Conservation (phyloP, 2,113 vertebrate genomes). For the Notarius lentiginosus region DNA sequence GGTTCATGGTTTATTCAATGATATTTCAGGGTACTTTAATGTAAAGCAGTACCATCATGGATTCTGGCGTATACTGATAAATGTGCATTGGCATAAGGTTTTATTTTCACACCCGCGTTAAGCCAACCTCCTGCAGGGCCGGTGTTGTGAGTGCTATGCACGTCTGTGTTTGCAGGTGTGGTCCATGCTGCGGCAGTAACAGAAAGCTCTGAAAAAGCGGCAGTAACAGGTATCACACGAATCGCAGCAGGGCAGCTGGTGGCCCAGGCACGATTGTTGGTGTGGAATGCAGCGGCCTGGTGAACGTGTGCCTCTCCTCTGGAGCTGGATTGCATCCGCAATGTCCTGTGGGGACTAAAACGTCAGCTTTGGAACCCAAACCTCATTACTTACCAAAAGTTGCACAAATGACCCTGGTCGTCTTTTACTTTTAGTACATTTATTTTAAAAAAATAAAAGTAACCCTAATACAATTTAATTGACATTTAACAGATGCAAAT, state of each 20-base stretch:
- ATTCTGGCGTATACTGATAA: slow-evolving; percentile 1
- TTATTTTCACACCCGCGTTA: neutral
- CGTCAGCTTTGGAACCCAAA: neutral
- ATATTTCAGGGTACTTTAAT: slow-evolving; percentile 14
- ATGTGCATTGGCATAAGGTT: neutral
- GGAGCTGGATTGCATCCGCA: slow-evolving; percentile 63
- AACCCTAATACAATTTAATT: neutral
- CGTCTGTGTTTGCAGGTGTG: slow-evolving; percentile 63
- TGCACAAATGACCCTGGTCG: neutral
- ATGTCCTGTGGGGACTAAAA: slow-evolving; percentile 65
- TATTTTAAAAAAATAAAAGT: neutral
- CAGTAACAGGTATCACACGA: slow-evolving; percentile 95
- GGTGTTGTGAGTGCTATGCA: slow-evolving; percentile 50
- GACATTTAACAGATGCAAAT: neutral
- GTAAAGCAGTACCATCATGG: neutral
- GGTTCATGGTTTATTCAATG: neutral
- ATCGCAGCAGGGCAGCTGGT: slow-evolving; percentile 89
- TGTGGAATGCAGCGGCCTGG: slow-evolving; percentile 86
- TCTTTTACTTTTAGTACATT: neutral
- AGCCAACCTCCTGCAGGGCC: neutral
- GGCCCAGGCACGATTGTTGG: slow-evolving; percentile 89
- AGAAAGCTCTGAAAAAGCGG: slow-evolving; percentile 93
- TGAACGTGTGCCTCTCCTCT: slow-evolving; percentile 78
- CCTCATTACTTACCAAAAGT: neutral
- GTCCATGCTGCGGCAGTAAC: slow-evolving; percentile 89